phyloP scores from a whole-genome alignment of 2,797 vertebrate species.

The Amblyopsis hoosieri region DNA sequence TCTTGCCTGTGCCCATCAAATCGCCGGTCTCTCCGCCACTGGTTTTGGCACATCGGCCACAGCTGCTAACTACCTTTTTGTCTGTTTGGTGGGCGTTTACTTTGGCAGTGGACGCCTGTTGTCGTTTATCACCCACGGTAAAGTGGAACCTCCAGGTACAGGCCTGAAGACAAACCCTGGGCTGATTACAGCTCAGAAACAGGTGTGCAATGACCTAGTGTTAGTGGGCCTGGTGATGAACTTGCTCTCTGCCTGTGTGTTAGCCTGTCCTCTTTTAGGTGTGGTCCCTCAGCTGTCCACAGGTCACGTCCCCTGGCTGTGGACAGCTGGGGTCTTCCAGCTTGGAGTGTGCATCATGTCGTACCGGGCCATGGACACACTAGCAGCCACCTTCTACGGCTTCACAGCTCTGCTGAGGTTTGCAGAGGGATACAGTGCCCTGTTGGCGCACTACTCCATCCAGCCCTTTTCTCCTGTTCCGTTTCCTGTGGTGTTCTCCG shows the following conservation, averaged over 20 bases:
- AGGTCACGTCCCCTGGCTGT: conserved; percentile 87
- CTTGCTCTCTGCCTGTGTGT: conserved; percentile 80
- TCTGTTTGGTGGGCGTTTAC: conserved; percentile 77
- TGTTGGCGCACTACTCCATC: conserved; percentile 66
- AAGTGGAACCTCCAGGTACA: conserved; percentile 70
- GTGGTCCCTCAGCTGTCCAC: conserved; percentile 73
- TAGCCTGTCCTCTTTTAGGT: conserved; percentile 81
- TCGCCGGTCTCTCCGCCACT: conserved; percentile 66
- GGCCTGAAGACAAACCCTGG: conserved; percentile 46
- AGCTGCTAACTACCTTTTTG: conserved; percentile 82
- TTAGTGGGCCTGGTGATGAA: conserved; percentile 79
- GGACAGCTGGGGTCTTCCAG: conserved; percentile 84
- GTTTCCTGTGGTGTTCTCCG: conserved; percentile 78
- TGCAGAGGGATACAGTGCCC: conserved; percentile 80
- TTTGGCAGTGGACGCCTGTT: conserved; percentile 79
- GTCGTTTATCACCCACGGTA: conserved; percentile 63
- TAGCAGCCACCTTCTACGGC: conserved; percentile 81
- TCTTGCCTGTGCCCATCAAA: conserved; percentile 83
- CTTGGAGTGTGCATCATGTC: conserved; percentile 78
- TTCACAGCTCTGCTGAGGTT: conserved; percentile 83
- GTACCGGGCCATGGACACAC: conserved; percentile 77
- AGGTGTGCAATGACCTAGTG: conserved; percentile 39
- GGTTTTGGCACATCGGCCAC: conserved; percentile 78
- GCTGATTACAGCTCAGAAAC: conserved; percentile 26
- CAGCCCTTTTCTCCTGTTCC: conserved; percentile 69